Base-by-base conservation (phyloP, 1,140 invertebrate genomes). In the Plutomurus gul region DNA sequence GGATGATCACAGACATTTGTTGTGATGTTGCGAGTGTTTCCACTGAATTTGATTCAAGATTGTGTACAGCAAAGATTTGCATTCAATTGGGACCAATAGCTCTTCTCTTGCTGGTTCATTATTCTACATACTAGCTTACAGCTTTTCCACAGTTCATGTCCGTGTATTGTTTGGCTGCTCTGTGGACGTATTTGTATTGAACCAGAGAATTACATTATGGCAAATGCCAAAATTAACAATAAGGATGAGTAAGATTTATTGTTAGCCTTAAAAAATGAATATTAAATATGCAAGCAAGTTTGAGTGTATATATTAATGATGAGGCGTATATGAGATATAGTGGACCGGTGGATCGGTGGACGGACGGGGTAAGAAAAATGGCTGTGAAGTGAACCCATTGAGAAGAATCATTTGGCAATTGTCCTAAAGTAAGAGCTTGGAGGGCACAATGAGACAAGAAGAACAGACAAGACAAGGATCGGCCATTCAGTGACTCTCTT, bases 221-320 rank as follows among this genome's bases (percentile, higher is more conserved):
- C n/a, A n/a, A n/a, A 65, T 65, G 56, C 56, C 27, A 65, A 65
- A 65, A 33, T 65, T 30, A 65, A 33, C 30, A 65, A 65, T 65
- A 65, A 65, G 27, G 56, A 65, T 65, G 56, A 65, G 25, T 65
- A 65, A 65, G 56, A 65, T 65, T 65, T 65, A 65, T 65, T 65
- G 56, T 65, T 65, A 65, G 27, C 25, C 56, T 65, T 36, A 30
- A 36, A 65, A 13, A 65, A 30, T 65, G 56, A 65, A 65, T 65
- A 65, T 65, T 65, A 65, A 65, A 33, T 65, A 65, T 8, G 22
- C 30, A 27, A 13, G 30, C 16, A 33, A 65, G 27, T 33, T 65
- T 27, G 30, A 27, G 30, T 65, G 46, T 49, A 18, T n/a, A n/a
- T n/a, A n/a, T n/a, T n/a, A n/a, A n/a, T n/a, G n/a, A n/a, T n/a